Evolutionary conservation across 2,113 vertebrate genomes (phyloP), one percentile per base, ranked within the genome.

Genomic region (Asarcornis scutulata): DNA sequence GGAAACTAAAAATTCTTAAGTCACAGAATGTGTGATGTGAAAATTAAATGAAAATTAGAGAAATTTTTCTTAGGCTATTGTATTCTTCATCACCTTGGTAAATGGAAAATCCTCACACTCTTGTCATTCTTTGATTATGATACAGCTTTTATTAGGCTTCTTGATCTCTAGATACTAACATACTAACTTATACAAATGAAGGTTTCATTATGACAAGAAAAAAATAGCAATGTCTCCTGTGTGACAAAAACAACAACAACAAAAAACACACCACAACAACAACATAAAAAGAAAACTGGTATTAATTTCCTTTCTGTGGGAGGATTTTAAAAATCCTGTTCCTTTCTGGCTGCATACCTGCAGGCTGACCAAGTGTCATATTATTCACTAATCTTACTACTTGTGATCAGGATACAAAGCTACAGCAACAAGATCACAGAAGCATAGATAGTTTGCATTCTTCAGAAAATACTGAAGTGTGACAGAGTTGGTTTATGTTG

Each of bases 211-310:
- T 17, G 13, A 31, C 13, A 50, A 22, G 46, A 66, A 77, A 72
- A 50, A 71, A 74, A 17, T 31, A 88, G 6, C 14, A 4, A 13
- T 2, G 3, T 29, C 26, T 67, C 2, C 7, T 59, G 6, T 15
- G 22, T 32, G 36, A 29, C 13, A 32, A 48, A 32, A 5, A 23
- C 42, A 53, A 58, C 22, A 50, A 50, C 10, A 48, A 48, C 44
- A 48, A 50, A 23, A 50, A 48, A 48, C 21, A 50, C 16, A 50
- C 22, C 21, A 50, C 16, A 12, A 50, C 29, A 22, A 31, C 20
- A 48, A 48, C 48, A 42, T 9, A 13, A 25, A 25, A 26, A 0
- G 0, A 50, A 7, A 10, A 13, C 23, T 36, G 42, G 4, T 32
- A 22, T 1, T 36, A 44, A 11, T 1, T 32, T 88, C 58, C 26